phyloP scores from a whole-genome alignment of 2,797 vertebrate genomes.

The Melanotaenia parkinsoni region DNA sequence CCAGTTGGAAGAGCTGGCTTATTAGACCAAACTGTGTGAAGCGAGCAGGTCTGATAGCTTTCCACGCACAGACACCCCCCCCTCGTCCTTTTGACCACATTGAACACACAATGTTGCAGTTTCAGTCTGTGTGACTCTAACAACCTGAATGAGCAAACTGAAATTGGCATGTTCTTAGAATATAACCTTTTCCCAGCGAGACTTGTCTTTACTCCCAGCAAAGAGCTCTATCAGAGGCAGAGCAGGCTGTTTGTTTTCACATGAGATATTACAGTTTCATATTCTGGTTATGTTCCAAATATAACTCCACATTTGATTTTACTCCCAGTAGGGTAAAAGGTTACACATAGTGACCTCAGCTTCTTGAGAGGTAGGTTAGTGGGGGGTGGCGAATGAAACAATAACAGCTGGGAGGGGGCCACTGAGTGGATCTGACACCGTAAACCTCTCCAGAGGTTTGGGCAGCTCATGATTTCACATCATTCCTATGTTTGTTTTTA shows the following conservation, averaged over 20 bases:
- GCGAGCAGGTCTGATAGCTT: conserved; percentile 49
- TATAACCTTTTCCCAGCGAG: conserved; percentile 13
- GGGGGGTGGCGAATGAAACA: conserved; percentile 27
- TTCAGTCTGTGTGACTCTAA: conserved; percentile 35
- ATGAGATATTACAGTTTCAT: conserved; percentile 64
- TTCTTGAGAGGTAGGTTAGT: conserved; percentile 39
- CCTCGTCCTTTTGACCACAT: conserved; percentile 35
- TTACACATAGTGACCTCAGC: conserved; percentile 70
- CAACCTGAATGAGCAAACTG: conserved; percentile 21
- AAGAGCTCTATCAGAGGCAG: conserved; percentile 5
- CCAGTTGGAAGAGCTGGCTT: conserved; percentile 56
- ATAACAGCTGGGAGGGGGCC: conserved; percentile 34
- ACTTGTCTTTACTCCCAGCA: conserved; percentile 33
- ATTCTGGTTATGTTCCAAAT: conserved; percentile 68
- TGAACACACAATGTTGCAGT: conserved; percentile 35
- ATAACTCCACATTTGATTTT: conserved; percentile 74
- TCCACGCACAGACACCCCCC: conserved; percentile 17
- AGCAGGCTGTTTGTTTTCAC: conserved; percentile 50
- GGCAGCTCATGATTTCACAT: conserved; percentile 70
- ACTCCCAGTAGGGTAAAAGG: conserved; percentile 70
- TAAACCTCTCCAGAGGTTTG: conserved; percentile 58
- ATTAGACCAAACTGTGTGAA: conserved; percentile 63
- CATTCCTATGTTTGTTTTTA: conserved; percentile 76
- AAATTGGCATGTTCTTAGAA: conserved; percentile 22
- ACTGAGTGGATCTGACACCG: conserved; percentile 67